Conservation (phyloP, 35 echinoderm and acorn worm species). For the Ptychodera flava region DNA sequence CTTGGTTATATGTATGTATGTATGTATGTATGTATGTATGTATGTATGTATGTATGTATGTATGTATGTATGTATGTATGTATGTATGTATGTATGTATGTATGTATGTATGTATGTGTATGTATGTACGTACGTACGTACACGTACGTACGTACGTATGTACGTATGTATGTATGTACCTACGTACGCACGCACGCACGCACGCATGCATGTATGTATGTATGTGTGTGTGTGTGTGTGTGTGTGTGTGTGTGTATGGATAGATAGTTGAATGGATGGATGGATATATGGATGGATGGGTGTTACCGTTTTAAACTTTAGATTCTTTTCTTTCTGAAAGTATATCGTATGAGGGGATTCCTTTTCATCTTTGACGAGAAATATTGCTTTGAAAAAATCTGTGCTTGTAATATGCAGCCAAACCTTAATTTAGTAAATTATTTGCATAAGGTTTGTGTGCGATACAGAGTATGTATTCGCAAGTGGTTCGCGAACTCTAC, state of each 20-base stretch:
- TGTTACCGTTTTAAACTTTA: not conserved
- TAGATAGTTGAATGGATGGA: not conserved
- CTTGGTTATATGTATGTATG: slow-evolving; percentile 1
- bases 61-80: not conserved
- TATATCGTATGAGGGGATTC: too few relatives aligned
- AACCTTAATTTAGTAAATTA: too few relatives aligned
- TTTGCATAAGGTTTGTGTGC: too few relatives aligned
- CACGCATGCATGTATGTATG: not conserved
- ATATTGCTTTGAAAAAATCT: too few relatives aligned
- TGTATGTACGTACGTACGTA: not conserved
- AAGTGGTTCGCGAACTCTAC: too few relatives aligned
- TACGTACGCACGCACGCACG: not conserved
- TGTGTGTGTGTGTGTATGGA: not conserved
- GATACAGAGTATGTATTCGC: too few relatives aligned
- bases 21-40: slow-evolving; percentile 2
- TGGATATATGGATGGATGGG: not conserved
- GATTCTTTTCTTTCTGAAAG: not conserved
- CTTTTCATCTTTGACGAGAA: too few relatives aligned
- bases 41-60: slow-evolving; percentile 2
- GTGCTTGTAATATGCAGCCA: not conserved
- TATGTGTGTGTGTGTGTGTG: not conserved
- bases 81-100: not conserved
- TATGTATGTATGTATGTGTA: not conserved
- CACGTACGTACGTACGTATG: not conserved
- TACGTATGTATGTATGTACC: not conserved